A percentile compares a stretch with the other conserved stretches of the same genome.
These are phyloP conservation scores for Amphiprion ocellaris DNA, from an alignment of 2,113 vertebrate genomes.

Conservation along the genomic window DNA sequence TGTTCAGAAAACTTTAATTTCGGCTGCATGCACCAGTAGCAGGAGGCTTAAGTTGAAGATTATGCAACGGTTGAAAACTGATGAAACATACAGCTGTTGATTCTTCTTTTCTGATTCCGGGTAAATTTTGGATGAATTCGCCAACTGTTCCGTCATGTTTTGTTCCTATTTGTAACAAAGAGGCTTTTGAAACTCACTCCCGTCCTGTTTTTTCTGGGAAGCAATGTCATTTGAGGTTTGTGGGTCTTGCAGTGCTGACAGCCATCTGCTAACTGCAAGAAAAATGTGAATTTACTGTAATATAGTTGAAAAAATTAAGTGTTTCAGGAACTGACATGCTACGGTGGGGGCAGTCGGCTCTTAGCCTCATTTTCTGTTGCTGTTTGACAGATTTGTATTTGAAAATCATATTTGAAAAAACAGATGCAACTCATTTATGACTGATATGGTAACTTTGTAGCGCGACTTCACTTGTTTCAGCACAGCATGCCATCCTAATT, in stretches of 20 bases:
- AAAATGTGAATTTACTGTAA: neutral
- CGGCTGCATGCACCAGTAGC: too few species aligned
- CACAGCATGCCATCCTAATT: neutral
- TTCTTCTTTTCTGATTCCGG: neutral
- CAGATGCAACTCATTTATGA: conserved; percentile 6
- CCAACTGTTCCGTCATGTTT: neutral
- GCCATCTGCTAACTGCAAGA: conserved; percentile 41
- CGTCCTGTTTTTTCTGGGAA: conserved; percentile 20
- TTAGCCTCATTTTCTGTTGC: neutral
- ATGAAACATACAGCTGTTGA: conserved; percentile 1
- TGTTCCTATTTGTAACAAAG: conserved; percentile 23
- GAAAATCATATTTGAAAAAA: neutral
- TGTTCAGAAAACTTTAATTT: neutral
- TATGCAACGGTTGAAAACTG: neutral
- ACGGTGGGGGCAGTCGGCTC: conserved; percentile 10
- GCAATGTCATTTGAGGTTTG: conserved; percentile 30
- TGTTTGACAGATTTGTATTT: neutral
- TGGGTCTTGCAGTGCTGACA: conserved; percentile 1
- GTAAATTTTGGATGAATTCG: conserved; percentile 1
- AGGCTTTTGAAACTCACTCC: conserved; percentile 15
- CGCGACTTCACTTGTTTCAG: neutral
- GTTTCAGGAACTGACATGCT: conserved; percentile 15
- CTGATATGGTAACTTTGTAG: too few species aligned
- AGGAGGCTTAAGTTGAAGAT: conserved; percentile 4
- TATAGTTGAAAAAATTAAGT: conserved; percentile 22